These are phyloP conservation scores for Hyperoodon ampullatus DNA, from an alignment of 2,113 vertebrate species.

Conservation along the genomic window DNA sequence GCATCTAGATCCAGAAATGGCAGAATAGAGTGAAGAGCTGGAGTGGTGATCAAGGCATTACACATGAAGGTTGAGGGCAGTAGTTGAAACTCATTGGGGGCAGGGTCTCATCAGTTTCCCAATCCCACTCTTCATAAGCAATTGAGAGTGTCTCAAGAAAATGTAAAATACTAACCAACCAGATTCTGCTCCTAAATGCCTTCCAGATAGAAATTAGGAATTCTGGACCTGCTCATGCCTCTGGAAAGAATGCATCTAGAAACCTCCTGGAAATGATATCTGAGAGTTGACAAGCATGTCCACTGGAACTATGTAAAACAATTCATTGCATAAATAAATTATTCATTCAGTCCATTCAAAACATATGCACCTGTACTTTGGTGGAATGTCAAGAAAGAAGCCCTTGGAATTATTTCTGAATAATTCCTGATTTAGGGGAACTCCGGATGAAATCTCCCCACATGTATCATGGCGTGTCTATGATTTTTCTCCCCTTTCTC, in stretches of 20 bases:
- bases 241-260: not conserved
- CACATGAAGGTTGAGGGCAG: not conserved
- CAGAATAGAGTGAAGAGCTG: not conserved
- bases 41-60: not conserved
- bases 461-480: not conserved
- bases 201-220: not conserved
- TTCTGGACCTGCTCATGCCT: not conserved
- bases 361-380: conserved; percentile 54
- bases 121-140: not conserved
- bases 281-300: not conserved
- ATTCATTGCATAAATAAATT: conserved; percentile 66
- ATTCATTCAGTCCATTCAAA: conserved; percentile 71
- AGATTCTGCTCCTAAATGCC: not conserved
- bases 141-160: not conserved
- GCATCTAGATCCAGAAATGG: not conserved
- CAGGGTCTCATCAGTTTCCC: not conserved
- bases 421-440: conserved; percentile 63
- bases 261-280: not conserved
- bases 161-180: not conserved
- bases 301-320: conserved; percentile 54
- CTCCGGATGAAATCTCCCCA: conserved; percentile 65
- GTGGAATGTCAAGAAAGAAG: conserved; percentile 59
- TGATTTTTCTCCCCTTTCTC: conserved; percentile 32
- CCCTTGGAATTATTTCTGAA: conserved; percentile 65
- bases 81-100: no score